Evolutionary conservation across 30 jellyfish, hydroid and myxozoan species (phyloP), one percentile per base, ranked within the genome.

Genomic region (Euphysa ruthae): DNA sequence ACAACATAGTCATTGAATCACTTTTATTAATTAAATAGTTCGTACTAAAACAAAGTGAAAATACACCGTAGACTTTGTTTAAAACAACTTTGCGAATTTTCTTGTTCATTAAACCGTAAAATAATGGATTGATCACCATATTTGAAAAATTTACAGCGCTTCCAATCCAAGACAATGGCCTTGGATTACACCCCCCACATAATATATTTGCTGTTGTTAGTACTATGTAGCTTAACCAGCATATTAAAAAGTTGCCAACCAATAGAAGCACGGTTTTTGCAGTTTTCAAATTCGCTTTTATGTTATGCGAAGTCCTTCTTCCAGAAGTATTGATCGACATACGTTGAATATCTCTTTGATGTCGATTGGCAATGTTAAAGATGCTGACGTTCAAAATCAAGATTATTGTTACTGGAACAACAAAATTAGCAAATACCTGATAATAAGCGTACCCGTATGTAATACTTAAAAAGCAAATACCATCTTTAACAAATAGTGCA

Each of bases 141-240:
- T 35, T 29, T 7, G 83, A 70, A 28, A 51, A 70, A 50, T 50
- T 70, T 3, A 70, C 38, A 31, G 26, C 68, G 70, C 55, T 70
- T 6, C 63, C 83, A 4, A 55, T 29, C 83, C 83, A 70, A 10
- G 78, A 19, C 31, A 70, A 14, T 15, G 25, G 78, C 3, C 83
- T 56, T 0, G 79, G 83, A 16, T 42, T 55, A 51, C 83, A 70
- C 15, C 32, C 61, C 18, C 26, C 22, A 51, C 83, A 70, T 0
- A 57, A 8, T 29, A 70, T 51, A 27, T 70, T 70, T 4, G 49
- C 30, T 7, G 72, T 42, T 18, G 56, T 78, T 14, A 55, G n/a
- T 1, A 70, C 34, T n/a, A 70, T 70, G 35, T 23, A 70, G 13
- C 78, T 15, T 24, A 70, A 19, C 83, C 83, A 70, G 35, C 83